Conservation (phyloP, 2,888 invertebrate genomes). For the Bedellia somnulentella region DNA sequence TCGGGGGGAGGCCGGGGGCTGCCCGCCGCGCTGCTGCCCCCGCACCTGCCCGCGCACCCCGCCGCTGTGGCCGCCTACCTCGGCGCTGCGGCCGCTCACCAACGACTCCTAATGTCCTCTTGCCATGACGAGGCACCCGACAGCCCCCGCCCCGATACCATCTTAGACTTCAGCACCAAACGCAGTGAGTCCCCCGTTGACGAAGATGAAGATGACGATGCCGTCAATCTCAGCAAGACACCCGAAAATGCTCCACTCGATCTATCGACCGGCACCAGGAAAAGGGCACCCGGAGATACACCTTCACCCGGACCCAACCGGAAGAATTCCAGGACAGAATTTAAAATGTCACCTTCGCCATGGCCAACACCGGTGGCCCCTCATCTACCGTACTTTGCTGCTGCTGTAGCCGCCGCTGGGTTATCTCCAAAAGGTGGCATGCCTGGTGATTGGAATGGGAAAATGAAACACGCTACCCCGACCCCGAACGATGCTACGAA, state of each 20-base stretch:
- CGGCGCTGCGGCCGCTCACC: conserved; percentile 72
- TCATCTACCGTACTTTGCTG: conserved; percentile 79
- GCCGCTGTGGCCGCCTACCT: conserved; percentile 83
- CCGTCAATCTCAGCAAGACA: conserved; percentile 71
- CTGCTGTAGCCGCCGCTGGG: conserved; percentile 75
- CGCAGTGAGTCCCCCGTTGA: conserved; percentile 55
- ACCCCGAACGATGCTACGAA: conserved; percentile 83
- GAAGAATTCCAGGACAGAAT: conserved; percentile 70
- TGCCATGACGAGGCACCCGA: conserved; percentile 71
- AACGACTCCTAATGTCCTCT: conserved; percentile 77
- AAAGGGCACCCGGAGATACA: conserved; percentile 68
- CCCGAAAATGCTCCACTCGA: conserved; percentile 76
- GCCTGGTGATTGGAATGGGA: conserved; percentile 75
- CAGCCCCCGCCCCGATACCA: conserved; percentile 64
- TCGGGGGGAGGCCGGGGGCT: conserved; percentile 68
- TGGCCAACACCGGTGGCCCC: conserved; percentile 81
- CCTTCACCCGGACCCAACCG: conserved; percentile 64
- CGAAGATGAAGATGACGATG: conserved; percentile 64
- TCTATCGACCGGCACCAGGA: conserved; percentile 74
- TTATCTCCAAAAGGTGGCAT: conserved; percentile 72
- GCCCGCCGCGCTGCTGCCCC: conserved; percentile 69
- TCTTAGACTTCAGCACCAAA: conserved; percentile 82
- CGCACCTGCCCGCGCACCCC: conserved; percentile 74
- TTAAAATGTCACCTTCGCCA: conserved; percentile 70
- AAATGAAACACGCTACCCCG: conserved; percentile 67